phyloP scores from a whole-genome alignment of 2,888 invertebrate genomes.

The Drosophila borealis region DNA sequence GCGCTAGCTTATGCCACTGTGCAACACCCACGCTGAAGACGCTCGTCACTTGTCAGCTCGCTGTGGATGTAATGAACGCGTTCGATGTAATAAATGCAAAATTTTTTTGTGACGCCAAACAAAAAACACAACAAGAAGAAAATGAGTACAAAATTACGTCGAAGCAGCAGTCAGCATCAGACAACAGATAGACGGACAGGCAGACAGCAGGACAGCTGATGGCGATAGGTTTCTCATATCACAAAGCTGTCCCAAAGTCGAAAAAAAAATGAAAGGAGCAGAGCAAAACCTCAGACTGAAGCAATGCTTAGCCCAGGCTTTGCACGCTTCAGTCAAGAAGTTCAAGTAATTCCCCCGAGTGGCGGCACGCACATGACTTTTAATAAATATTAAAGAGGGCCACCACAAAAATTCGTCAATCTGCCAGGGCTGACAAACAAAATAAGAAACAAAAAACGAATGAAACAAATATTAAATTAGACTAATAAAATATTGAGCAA shows the following conservation, averaged over 20 bases:
- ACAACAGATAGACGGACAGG: conserved; percentile 34
- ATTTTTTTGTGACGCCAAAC: conserved; percentile 72
- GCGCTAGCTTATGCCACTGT: conserved; percentile 53
- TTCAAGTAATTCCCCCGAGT: conserved; percentile 56
- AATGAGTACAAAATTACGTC: conserved; percentile 60
- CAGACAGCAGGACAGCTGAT: conserved; percentile 37
- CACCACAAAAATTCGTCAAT: conserved; percentile 47
- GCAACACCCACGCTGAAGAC: conserved; percentile 46
- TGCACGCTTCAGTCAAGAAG: conserved; percentile 36
- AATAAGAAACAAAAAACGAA: neutral
- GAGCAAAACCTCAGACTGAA: conserved; percentile 38
- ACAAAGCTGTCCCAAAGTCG: conserved; percentile 2
- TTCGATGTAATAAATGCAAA: conserved; percentile 79
- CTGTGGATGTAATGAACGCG: conserved; percentile 77
- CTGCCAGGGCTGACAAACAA: conserved; percentile 2
- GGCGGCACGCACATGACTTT: conserved; percentile 73
- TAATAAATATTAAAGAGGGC: conserved; percentile 77
- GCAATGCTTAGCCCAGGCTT: conserved; percentile 47
- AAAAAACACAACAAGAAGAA: conserved; percentile 14
- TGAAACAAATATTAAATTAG: conserved; percentile 70
- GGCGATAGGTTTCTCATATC: conserved; percentile 16
- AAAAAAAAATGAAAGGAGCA: neutral
- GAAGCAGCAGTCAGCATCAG: conserved; percentile 45
- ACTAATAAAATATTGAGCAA: conserved; percentile 77
- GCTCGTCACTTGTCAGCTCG: conserved; percentile 71